A percentile compares a stretch with the other conserved stretches of the same genome.
These are phyloP conservation scores for Peromyscus attwateri DNA, from an alignment of 2,797 vertebrate genomes.

Conservation along the genomic window DNA sequence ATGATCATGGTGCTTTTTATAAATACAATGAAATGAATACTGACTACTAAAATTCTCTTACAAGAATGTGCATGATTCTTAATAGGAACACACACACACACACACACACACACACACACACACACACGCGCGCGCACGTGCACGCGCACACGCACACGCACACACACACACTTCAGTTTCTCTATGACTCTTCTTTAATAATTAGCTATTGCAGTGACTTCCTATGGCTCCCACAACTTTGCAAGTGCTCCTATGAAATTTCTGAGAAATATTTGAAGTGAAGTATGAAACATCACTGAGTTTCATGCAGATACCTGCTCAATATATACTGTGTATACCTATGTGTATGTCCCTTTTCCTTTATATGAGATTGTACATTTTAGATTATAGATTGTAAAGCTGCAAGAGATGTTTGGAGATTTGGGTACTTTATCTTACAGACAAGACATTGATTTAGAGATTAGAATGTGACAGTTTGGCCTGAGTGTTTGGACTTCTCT, in stretches of 20 bases:
- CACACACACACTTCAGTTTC: background rate
- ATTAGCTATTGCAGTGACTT: background rate
- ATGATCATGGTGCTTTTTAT: background rate
- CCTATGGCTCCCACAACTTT: background rate
- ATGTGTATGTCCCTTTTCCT: background rate
- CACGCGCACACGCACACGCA: background rate
- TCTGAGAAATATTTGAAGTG: background rate
- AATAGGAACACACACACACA: background rate
- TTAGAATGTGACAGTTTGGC: background rate
- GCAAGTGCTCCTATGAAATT: background rate
- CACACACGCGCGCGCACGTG: too few species aligned
- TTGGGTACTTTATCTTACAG: background rate
- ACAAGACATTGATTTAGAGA: background rate
- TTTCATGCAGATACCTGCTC: background rate
- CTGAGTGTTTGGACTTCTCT: background rate
- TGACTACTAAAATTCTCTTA: background rate
- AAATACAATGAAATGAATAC: background rate
- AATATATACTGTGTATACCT: too few species aligned
- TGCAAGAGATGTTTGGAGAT: background rate
- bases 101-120: background rate
- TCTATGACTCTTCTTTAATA: background rate
- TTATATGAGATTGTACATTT: background rate
- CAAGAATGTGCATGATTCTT: background rate
- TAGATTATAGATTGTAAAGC: accelerated
- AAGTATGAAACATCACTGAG: background rate